Evolutionary conservation across 2,797 vertebrate species (phyloP), one percentile per base, ranked within the genome.

Genomic region (Eupleurogrammus muticus): DNA sequence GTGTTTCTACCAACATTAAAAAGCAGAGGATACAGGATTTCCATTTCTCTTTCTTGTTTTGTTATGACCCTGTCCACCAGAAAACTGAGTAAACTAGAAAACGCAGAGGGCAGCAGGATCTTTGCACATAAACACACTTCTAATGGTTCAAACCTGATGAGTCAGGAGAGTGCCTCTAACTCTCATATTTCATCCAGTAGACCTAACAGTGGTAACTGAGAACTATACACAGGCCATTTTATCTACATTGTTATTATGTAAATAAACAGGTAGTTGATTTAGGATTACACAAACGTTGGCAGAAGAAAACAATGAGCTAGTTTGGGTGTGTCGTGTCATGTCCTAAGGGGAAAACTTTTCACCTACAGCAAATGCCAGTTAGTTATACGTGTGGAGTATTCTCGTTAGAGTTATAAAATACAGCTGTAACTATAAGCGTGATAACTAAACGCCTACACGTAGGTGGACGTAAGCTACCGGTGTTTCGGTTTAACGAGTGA

Each of bases 281-380:
- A 12, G 14, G 53, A 48, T 61, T 75, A 51, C 55, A 75, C 20
- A 24, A 56, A 55, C 44, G 62, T 64, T 17, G 48, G n/a, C 42
- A 49, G 47, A 66, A 69, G 51, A 58, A 3, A 64, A 70, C 44
- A 69, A 19, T n/a, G 62, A 77, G 49, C 47, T 66, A 46, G n/a
- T 11, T 19, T 80, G 90, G 87, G 91, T 83, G 91, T 87, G 89
- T 85, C 89, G 91, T 87, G 89, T 85, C 89, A 53, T 34, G 58
- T 53, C 65, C 66, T 52, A 16, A 12, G 24, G 63, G 64, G 20
- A 13, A 23, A 75, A 75, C 59, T 80, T 84, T 64, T 46, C 66
- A 52, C 32, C 52, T 40, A 66, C 52, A 13, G 52, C 50, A 57
- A 17, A 5, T 13, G 5, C 28, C 28, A 28, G 28, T 28, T 28